phyloP scores from a whole-genome alignment of 2,113 vertebrate genomes.

The Otolemur garnettii region DNA sequence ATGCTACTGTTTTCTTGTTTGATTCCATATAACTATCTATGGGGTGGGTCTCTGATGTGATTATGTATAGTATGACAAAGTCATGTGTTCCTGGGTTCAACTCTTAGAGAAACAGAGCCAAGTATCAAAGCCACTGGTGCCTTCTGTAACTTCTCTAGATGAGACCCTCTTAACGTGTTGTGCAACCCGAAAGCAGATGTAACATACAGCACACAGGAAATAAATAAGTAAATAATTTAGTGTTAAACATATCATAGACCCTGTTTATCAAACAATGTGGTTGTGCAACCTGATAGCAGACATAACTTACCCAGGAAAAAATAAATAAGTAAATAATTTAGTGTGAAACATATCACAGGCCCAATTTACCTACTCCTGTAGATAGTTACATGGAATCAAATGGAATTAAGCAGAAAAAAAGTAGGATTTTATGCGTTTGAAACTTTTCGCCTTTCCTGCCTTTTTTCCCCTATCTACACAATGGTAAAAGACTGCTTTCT shows the following conservation, averaged over 20 bases:
- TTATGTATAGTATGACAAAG: neutral
- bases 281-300: too few relatives aligned
- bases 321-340: neutral
- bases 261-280: neutral
- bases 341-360: neutral
- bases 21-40: neutral
- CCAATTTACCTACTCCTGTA: neutral
- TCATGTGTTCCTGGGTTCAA: neutral
- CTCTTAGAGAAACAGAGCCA: neutral
- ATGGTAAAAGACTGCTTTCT: neutral
- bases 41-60: neutral
- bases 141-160: neutral
- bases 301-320: too few relatives aligned
- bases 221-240: neutral
- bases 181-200: neutral
- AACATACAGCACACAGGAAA: neutral
- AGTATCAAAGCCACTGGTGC: too few relatives aligned
- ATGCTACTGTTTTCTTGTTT: neutral
- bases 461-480: too few relatives aligned
- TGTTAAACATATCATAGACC: neutral
- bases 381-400: too few relatives aligned
- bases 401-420: too few relatives aligned
- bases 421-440: too few relatives aligned
- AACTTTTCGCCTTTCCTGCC: too few relatives aligned
- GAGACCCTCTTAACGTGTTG: neutral